Evolutionary conservation across 2,888 invertebrate genomes (phyloP).

Genomic region (Andrena camellia): DNA sequence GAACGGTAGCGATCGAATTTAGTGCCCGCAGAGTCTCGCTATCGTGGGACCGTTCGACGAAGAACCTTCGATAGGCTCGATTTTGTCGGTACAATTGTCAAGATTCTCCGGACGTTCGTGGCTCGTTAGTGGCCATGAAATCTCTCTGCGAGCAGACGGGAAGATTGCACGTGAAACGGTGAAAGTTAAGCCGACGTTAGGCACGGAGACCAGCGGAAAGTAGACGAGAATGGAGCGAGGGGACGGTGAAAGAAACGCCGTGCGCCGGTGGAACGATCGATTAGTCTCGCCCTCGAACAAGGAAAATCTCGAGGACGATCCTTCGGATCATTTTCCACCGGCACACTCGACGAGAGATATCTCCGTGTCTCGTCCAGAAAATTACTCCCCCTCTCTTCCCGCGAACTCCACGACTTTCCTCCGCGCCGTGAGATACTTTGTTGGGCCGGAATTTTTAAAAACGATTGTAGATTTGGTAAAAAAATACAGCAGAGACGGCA

Average conservation of each 20-base stretch:
- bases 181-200: conserved; percentile 25
- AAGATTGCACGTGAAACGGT: conserved; percentile 17
- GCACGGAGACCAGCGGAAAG: conserved; percentile 32
- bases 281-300: conserved; percentile 31
- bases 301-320: conserved; percentile 13
- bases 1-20: neutral
- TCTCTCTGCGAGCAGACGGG: conserved; percentile 26
- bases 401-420: neutral
- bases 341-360: conserved; percentile 11
- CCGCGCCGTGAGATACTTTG: neutral
- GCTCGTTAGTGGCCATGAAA: neutral
- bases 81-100: neutral
- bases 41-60: neutral
- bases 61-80: neutral
- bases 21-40: neutral
- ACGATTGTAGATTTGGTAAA: neutral
- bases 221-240: conserved; percentile 45
- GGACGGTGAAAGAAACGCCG: conserved; percentile 14
- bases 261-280: conserved; percentile 39
- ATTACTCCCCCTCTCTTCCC: neutral
- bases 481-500: neutral
- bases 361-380: neutral
- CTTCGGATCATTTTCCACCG: neutral
- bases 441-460: neutral
- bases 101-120: neutral